Evolutionary conservation across 2,113 vertebrate genomes (phyloP), one percentile per base, ranked within the genome.

Genomic region (Chaetodon auriga): DNA sequence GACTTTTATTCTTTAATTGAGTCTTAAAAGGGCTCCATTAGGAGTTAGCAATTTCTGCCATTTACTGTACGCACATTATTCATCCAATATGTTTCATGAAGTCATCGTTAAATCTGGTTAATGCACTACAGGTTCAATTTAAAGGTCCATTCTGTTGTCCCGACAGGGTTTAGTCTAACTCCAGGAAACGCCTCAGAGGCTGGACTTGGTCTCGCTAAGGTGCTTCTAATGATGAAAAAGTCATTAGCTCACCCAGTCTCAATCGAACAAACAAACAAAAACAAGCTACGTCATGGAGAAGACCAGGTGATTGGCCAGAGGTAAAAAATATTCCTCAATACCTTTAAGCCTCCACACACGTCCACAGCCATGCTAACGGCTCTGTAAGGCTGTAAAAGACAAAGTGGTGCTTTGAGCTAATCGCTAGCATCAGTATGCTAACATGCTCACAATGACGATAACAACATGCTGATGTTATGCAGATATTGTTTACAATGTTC

Each of bases 181-280:
- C 41, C 19, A 19, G 12, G 25, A 83, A 76, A 15, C 15, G 19
- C 15, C 25, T 68, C 0, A 9, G 38, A 61, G 43, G 43, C 49
- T n/a, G 0, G 46, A 65, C 21, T 25, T 55, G 14, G 19, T 54
- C 36, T 35, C 48, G 4, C 36, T 25, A 60, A 78, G 66, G 23
- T 25, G 38, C 21, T 13, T 61, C 38, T 19, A 36, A 55, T 81
- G 16, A 36, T 15, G 23, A 16, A 36, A 69, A 86, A 70, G 43
- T 15, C 45, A 35, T 51, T 1, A 16, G 36, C n/a, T 68, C 7
- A n/a, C n/a, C 25, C 16, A 21, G 30, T 36, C 4, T 46, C 36
- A 35, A 15, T 79, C 48, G 18, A 48, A n/a, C n/a, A 51, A 41
- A 72, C 53, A 74, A 15, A 9, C 25, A 69, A 62, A 54, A 41